A percentile compares a stretch with the other conserved stretches of the same genome.
Evolutionary conservation across 2,797 vertebrate species (phyloP).

Genomic region (Sylvia borin): DNA sequence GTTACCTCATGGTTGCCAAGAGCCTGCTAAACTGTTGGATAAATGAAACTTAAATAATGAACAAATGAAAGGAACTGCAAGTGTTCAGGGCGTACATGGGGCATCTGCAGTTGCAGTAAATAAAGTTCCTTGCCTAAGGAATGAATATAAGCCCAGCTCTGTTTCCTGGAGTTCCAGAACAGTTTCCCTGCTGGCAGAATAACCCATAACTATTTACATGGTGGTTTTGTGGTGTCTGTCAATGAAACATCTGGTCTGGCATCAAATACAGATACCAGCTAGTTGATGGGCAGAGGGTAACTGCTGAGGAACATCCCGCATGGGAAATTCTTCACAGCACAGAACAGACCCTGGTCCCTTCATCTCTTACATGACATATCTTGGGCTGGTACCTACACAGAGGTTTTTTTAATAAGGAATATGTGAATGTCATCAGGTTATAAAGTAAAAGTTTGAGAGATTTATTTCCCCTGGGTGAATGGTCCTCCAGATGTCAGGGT

Average conservation of each 20-base stretch:
- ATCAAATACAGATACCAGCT: background rate
- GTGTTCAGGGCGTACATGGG: background rate
- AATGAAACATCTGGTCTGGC: background rate
- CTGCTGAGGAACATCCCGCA: fast-evolving
- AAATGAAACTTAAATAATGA: conserved; percentile 13
- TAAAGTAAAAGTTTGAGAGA: background rate
- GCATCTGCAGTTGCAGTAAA: background rate
- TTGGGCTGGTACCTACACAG: background rate
- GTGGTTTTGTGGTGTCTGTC: background rate
- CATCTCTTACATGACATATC: background rate
- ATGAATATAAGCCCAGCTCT: background rate
- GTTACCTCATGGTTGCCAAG: background rate
- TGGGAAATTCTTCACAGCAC: background rate
- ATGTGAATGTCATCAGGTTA: fast-evolving
- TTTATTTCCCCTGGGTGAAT: background rate
- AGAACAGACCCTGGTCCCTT: background rate
- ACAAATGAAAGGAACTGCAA: background rate
- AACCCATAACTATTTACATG: background rate
- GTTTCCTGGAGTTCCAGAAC: background rate
- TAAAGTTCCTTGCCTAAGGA: background rate
- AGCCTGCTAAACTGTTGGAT: background rate
- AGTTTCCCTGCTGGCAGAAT: background rate
- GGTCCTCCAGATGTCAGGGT: background rate
- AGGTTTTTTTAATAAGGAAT: background rate
- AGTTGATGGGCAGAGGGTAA: background rate